phyloP scores from a whole-genome alignment of 2,797 vertebrate genomes.

The Astyanax mexicanus region DNA sequence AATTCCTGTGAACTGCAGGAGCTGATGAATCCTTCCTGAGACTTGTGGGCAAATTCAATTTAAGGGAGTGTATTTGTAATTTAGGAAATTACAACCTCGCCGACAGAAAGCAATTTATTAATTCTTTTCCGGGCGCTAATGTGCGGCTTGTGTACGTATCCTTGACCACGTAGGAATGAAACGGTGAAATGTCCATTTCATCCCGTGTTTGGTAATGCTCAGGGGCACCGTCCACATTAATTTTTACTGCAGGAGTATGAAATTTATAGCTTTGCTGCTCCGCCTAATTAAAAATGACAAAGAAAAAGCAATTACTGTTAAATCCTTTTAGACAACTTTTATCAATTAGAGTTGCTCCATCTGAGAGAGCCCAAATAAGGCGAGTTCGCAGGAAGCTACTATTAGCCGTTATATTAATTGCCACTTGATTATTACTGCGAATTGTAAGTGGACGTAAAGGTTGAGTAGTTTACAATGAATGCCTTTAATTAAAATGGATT shows the following conservation, averaged over 20 bases:
- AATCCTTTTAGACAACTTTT: slow-evolving; percentile 76
- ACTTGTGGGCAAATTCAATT: slow-evolving; percentile 31
- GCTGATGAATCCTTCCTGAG: slow-evolving; percentile 28
- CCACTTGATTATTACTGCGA: slow-evolving; percentile 78
- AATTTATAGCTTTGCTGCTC: slow-evolving; percentile 74
- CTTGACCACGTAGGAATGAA: slow-evolving; percentile 71
- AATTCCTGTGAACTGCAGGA: slow-evolving; percentile 44
- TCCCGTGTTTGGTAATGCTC: slow-evolving; percentile 69
- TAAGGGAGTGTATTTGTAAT: slow-evolving; percentile 44
- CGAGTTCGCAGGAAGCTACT: slow-evolving; percentile 67
- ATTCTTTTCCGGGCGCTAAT: slow-evolving; percentile 40
- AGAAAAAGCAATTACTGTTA: slow-evolving; percentile 79
- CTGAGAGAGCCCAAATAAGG: slow-evolving; percentile 65
- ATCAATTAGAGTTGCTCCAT: slow-evolving; percentile 72
- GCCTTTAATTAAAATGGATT: slow-evolving; percentile 84
- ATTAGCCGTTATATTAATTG: slow-evolving; percentile 63
- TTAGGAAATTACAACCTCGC: slow-evolving; percentile 46
- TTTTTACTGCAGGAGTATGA: slow-evolving; percentile 76
- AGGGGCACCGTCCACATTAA: slow-evolving; percentile 76
- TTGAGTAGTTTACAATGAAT: slow-evolving; percentile 82
- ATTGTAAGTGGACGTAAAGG: slow-evolving; percentile 75
- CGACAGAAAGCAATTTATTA: slow-evolving; percentile 20
- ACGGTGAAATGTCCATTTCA: slow-evolving; percentile 67
- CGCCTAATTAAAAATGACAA: slow-evolving; percentile 79
- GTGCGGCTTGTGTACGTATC: slow-evolving; percentile 55